Conservation (phyloP, 2,113 vertebrate genomes). For the Puffinus mauretanicus region DNA sequence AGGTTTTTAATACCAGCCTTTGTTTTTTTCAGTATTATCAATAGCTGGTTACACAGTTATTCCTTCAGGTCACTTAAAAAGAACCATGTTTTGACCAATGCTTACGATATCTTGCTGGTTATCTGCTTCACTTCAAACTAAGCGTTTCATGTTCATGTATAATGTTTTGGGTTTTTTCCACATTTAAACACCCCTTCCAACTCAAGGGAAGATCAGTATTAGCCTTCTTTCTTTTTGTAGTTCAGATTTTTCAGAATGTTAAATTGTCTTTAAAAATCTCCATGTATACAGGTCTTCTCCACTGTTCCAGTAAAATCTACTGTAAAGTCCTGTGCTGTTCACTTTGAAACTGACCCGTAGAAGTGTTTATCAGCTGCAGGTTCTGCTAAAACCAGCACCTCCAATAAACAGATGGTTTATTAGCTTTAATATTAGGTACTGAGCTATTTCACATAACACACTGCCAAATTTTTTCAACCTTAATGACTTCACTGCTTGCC, state of each 20-base stretch:
- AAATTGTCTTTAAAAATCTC: background rate
- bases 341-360: rapidly evolving
- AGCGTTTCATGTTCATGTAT: rapidly evolving
- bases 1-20: background rate
- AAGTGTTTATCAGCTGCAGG: background rate
- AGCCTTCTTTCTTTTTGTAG: background rate
- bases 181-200: background rate
- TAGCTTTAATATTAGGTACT: background rate
- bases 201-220: background rate
- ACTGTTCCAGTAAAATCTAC: background rate
- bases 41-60: background rate
- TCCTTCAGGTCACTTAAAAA: background rate
- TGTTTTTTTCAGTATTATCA: background rate
- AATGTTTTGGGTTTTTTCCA: rapidly evolving
- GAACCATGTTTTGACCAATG: background rate
- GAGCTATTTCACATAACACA: background rate
- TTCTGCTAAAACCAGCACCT: background rate
- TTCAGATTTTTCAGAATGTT: background rate
- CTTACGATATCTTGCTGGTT: background rate
- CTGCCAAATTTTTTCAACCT: background rate
- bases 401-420: background rate
- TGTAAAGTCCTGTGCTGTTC: background rate
- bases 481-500: background rate
- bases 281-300: background rate
- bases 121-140: background rate